phyloP scores from a whole-genome alignment of 1,140 invertebrate genomes.

The Acyrthosiphon pisum region DNA sequence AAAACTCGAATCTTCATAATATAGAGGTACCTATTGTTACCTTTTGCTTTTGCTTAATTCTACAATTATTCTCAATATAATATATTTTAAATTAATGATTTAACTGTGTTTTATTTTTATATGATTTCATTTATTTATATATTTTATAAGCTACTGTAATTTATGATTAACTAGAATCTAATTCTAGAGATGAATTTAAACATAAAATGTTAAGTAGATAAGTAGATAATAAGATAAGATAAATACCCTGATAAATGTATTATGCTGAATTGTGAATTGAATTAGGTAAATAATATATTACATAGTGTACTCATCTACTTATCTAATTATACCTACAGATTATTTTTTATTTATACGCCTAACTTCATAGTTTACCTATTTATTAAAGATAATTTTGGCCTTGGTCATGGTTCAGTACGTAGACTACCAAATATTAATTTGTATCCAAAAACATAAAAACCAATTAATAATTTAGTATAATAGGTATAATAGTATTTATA shows the following conservation, averaged over 20 bases:
- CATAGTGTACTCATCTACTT: not conserved
- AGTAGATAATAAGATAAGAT: not conserved
- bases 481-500: not conserved
- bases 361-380: not conserved
- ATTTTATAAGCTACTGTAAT: not conserved
- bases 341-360: not conserved
- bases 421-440: not conserved
- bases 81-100: not conserved
- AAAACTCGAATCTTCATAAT: not conserved
- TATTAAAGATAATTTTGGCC: not conserved
- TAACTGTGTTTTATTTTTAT: not conserved
- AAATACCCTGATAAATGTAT: not conserved
- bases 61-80: not conserved
- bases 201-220: not conserved
- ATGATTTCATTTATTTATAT: not conserved
- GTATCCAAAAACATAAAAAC: not conserved
- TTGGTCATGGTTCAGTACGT: not conserved
- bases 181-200: not conserved
- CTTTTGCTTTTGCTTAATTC: not conserved
- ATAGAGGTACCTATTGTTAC: too few relatives aligned
- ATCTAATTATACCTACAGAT: too few relatives aligned
- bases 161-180: not conserved
- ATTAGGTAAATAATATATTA: not conserved
- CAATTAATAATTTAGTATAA: not conserved
- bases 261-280: not conserved